phyloP scores from a whole-genome alignment of 2,888 invertebrate species.

The Amblyjoppa fuscipennis region DNA sequence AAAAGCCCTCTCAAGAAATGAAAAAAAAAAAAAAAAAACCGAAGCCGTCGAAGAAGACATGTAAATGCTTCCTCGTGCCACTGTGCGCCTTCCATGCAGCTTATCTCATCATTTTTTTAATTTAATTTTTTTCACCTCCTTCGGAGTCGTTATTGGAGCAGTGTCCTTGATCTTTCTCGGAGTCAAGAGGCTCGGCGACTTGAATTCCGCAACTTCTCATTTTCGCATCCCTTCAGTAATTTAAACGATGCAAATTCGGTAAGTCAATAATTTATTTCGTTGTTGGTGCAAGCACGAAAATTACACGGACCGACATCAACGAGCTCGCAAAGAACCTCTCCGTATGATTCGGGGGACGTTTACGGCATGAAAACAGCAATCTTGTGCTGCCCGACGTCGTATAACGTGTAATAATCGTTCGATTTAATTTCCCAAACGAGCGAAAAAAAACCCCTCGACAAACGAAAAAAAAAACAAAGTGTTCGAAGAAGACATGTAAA shows the following conservation, averaged over 20 bases:
- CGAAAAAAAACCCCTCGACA: background rate
- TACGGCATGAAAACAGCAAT: background rate
- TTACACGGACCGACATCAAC: background rate
- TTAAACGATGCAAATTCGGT: too few relatives aligned
- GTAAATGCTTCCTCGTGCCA: slow-evolving; percentile 40
- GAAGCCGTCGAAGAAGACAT: slow-evolving; percentile 44
- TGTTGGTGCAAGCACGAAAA: background rate
- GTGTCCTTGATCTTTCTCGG: too few relatives aligned
- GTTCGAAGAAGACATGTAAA: slow-evolving; percentile 60
- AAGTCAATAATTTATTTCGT: too few relatives aligned
- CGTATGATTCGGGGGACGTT: slow-evolving; percentile 36
- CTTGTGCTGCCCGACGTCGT: slow-evolving; percentile 28
- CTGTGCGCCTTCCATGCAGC: too few relatives aligned
- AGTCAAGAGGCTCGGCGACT: too few relatives aligned
- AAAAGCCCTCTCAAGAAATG: background rate
- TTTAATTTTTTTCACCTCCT: too few relatives aligned
- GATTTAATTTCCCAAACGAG: slow-evolving; percentile 49
- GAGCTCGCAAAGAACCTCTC: background rate
- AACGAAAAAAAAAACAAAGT: background rate
- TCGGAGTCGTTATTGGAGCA: too few relatives aligned
- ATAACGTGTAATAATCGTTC: slow-evolving; percentile 40
- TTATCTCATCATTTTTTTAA: too few relatives aligned
- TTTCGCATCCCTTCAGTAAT: background rate
- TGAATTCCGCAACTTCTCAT: background rate
- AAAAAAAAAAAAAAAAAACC: background rate